Percentiles rank a stretch among this genome's conserved stretches.
Conservation (phyloP, 2,888 invertebrate genomes). For the Trichacis sp. region DNA sequence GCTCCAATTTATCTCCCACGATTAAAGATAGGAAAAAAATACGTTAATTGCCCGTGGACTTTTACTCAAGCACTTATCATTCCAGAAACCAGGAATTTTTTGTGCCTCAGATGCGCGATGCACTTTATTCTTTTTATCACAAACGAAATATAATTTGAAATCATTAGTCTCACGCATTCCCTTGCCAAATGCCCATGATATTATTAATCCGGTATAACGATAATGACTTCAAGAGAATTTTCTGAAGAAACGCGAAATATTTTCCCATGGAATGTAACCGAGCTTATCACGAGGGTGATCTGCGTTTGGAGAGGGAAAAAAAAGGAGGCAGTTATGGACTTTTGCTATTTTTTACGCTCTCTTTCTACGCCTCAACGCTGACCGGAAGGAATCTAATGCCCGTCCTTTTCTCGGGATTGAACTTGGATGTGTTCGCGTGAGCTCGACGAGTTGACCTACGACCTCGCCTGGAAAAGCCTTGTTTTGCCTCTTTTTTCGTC, state of each 20-base stretch:
- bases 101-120: background rate
- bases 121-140: background rate
- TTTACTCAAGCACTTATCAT: background rate
- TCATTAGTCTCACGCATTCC: slow-evolving; percentile 1
- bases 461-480: slow-evolving; percentile 59
- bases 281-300: slow-evolving; percentile 13
- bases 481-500: slow-evolving; percentile 47
- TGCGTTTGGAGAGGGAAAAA: slow-evolving; percentile 6
- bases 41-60: background rate
- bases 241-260: slow-evolving; percentile 6
- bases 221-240: background rate
- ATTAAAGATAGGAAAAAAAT: too few species aligned
- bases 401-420: slow-evolving; percentile 15
- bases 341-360: slow-evolving; percentile 7
- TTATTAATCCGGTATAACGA: slow-evolving; percentile 4
- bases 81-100: background rate
- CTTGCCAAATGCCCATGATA: background rate
- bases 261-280: slow-evolving; percentile 7
- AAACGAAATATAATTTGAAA: background rate
- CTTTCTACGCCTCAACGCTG: slow-evolving; percentile 5
- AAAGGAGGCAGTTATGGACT: background rate
- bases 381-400: slow-evolving; percentile 17
- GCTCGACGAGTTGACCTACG: slow-evolving; percentile 59
- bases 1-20: background rate
- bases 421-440: slow-evolving; percentile 50